Conservation (phyloP, 2,797 vertebrate genomes). For the Myotis vivesi region DNA sequence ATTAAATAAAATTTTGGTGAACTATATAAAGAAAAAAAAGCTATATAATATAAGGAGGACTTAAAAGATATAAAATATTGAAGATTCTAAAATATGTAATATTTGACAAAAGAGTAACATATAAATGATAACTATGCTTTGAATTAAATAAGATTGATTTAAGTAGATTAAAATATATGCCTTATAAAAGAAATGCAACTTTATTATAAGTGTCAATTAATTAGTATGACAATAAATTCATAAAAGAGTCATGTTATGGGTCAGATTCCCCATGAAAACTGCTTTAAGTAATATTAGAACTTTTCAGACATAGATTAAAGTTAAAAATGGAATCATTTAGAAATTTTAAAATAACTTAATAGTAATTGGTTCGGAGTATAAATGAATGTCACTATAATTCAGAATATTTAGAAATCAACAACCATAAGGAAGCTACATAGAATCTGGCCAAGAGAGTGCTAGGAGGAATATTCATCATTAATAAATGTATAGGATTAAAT, state of each 20-base stretch:
- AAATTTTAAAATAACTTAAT: not conserved
- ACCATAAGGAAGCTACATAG: not conserved
- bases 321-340: constrained; percentile 13
- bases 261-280: not conserved
- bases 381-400: not conserved
- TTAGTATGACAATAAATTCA: not conserved
- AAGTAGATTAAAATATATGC: not conserved
- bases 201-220: not conserved
- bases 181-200: not conserved
- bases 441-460: not conserved
- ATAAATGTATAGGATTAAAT: not conserved
- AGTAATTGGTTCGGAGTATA: not conserved
- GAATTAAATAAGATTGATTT: constrained; percentile 1
- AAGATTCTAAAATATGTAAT: not conserved
- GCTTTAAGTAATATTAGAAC: not conserved
- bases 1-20: not conserved
- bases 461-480: not conserved
- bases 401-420: not conserved
- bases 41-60: not conserved
- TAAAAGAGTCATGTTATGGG: not conserved
- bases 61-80: not conserved
- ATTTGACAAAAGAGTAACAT: not conserved
- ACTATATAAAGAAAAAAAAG: not conserved
- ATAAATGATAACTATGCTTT: not conserved
- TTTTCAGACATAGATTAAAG: not conserved